phyloP scores from a whole-genome alignment of 2,888 invertebrate genomes.

The Linnaemya vulpina region DNA sequence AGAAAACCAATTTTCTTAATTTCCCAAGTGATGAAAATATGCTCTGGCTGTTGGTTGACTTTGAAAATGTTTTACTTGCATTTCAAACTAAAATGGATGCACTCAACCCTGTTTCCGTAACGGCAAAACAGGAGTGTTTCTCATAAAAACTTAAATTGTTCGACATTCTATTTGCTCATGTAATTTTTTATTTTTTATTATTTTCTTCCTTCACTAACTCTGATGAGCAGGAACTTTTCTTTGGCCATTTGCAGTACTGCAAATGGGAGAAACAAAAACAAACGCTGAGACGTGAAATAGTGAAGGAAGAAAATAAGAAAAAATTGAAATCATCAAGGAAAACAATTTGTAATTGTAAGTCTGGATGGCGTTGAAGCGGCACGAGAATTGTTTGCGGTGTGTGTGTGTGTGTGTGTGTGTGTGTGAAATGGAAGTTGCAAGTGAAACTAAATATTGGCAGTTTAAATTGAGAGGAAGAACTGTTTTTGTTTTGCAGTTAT shows the following conservation, averaged over 20 bases:
- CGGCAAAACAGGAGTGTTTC: slow-evolving; percentile 17
- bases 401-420: no score
- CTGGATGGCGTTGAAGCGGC: slow-evolving; percentile 27
- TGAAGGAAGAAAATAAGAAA: slow-evolving; percentile 7
- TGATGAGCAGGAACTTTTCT: slow-evolving; percentile 27
- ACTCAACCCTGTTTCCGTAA: slow-evolving; percentile 50
- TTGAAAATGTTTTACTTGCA: slow-evolving; percentile 66
- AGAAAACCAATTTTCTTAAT: slow-evolving; percentile 63
- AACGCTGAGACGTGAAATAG: not conserved
- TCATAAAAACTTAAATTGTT: slow-evolving; percentile 40
- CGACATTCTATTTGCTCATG: slow-evolving; percentile 12
- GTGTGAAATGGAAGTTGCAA: no score
- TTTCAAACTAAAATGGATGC: slow-evolving; percentile 66
- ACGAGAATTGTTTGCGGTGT: no score
- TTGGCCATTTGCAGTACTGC: slow-evolving; percentile 23
- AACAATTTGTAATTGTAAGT: slow-evolving; percentile 57
- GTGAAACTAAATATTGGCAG: no score
- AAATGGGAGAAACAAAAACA: not conserved
- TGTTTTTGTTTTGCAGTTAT: no score
- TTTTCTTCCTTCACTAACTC: slow-evolving; percentile 1
- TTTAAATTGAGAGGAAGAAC: no score
- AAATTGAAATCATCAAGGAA: slow-evolving; percentile 47
- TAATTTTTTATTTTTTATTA: no score
- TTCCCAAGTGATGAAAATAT: slow-evolving; percentile 61
- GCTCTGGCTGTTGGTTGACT: slow-evolving; percentile 64